Base-by-base conservation (phyloP, 2,797 vertebrate species). In the Anableps anableps region DNA sequence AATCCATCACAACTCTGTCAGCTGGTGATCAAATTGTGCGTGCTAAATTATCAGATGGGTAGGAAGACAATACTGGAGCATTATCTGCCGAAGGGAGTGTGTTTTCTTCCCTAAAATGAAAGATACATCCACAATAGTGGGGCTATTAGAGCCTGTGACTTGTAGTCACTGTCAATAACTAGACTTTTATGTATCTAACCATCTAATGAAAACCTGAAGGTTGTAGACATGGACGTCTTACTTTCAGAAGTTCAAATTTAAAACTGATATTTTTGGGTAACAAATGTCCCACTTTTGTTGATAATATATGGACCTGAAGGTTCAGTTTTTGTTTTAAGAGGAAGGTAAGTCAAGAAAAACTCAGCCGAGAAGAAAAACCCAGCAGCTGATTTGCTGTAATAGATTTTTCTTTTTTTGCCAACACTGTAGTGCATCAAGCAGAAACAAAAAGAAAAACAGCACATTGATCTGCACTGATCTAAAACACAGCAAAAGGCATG, bases 381-480 rank as follows among this genome's bases (percentile, higher is more conserved):
- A 79, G 86, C 79, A 73, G 80, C 80, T 84, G 53, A 83, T 76
- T 78, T 75, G 77, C 77, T 75, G 64, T 87, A 71, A 64, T 72
- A 80, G 14, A 36, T 66, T 41, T 70, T 21, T 60, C 19, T 41
- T 76, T 51, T 83, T 77, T 55, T 36, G 51, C 23, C 50, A 2
- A 48, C 5, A 53, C n/a, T 80, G 23, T 62, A 78, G 62, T 14
- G 17, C 70, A 82, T 72, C 72, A 14, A 78, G 74, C 74, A 83
- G 64, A 85, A 85, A 80, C 60, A 83, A 55, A 75, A 41, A 81
- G 43, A 83, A 88, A 86, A 78, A 76, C 51, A 81, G 66, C 80
- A 79, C 91, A 89, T 92, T 92, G 89, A 94, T 93, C 86, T 75
- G 68, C 75, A 51, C 79, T 86, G 84, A 93, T 86, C 80, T 88